Evolutionary conservation across 2,797 vertebrate genomes (phyloP), one percentile per base, ranked within the genome.

Genomic region (Tragopan temminckii): DNA sequence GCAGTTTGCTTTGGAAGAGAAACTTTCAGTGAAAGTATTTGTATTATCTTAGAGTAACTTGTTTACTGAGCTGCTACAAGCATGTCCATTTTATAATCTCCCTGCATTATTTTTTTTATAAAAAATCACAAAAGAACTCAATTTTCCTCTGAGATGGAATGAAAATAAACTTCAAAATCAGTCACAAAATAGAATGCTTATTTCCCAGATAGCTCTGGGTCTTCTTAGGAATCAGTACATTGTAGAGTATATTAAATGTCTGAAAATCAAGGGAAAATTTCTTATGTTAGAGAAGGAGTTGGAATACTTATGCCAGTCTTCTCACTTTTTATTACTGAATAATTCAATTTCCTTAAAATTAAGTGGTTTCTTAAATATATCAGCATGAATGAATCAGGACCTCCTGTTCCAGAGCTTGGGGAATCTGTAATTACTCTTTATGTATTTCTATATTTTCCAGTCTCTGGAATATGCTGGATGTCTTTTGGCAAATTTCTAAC

Each of bases 281-380:
- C 33, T 63, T 6, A 27, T 38, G 5, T 18, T 79, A 40, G 23
- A 50, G 62, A 63, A 55, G 17, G 18, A 92, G 57, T 12, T 8
- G 14, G 45, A 80, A 78, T 62, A 33, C 23, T 58, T 59, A 5
- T 72, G 20, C n/a, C 0, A 0, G 11, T 55, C 27, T 80, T 7
- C 20, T 77, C 63, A 80, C 11, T 53, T 89, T 84, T 88, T 82
- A 74, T 67, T 76, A n/a, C 19, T n/a, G 8, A 23, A 55, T 79
- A 80, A 81, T 74, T 85, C 36, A 67, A 52, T 84, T 78, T 20
- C 8, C 24, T 74, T 88, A 77, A 79, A 93, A 81, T 62, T 71
- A 64, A 74, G 48, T 15, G 55, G 3, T 85, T 93, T 90, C 48
- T 91, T 85, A 59, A 75, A 80, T 64, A n/a, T 14, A 19, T 31